Base-by-base conservation (phyloP, 64 coral and sea anemone genomes). In the Dendrophyllia cribrosa region DNA sequence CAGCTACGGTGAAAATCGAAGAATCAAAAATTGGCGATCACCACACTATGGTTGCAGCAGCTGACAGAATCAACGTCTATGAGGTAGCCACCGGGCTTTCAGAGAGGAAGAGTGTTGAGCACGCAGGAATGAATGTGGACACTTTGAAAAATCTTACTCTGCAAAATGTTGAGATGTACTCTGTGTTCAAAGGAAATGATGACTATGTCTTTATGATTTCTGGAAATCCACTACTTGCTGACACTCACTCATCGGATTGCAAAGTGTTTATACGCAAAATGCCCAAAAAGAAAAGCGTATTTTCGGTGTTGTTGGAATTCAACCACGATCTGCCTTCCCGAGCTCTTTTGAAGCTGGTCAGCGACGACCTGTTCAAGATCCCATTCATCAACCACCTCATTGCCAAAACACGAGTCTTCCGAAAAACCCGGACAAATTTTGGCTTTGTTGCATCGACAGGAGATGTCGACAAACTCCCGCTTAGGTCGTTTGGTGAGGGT, bases 391-490 rank as follows among this genome's bases (percentile, higher is more conserved):
- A 96, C 59, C 86, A 99, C n/a, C 79, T 99, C 45, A 84, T 99
- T 4, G 91, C 91, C 2, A 92, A 93, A 79, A 95, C 93, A 0
- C 70, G 82, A 65, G 83, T 98, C 20, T 98, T 95, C 8, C 90
- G 94, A 51, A 90, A 91, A 58, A 79, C 83, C 12, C 66, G 92
- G 19, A 96, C 94, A 9, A 86, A 93, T 7, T 99, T 99, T 50
- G 97, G 97, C 58, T 99, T 99, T 71, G 97, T 95, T 55, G 97
- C 97, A 26, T 99, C 97, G 0, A 96, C 97, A 46, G 97, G 81
- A 51, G 95, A 89, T 24, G 92, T 99, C 4, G 94, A 99, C 51
- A 93, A 96, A 48, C 84, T 99, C 9, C 94, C 88, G 3, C 63
- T 99, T n/a, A 96, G 88, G 24, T 96, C 94, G 1, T 99, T 99